Evolutionary conservation across 2,888 invertebrate species (phyloP).

Genomic region (Colostygia pectinataria): DNA sequence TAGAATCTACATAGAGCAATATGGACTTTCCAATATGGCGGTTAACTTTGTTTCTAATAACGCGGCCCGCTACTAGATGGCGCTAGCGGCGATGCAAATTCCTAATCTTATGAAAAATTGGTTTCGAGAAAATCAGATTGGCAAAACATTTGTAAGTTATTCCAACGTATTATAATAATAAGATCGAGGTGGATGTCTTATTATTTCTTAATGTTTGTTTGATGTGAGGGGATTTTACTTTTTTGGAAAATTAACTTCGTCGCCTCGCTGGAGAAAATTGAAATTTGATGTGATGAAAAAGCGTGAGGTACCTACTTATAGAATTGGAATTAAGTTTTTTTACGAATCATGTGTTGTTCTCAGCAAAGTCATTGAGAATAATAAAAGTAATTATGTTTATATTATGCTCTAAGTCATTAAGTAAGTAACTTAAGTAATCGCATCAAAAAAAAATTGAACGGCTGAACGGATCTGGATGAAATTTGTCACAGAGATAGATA

Average conservation of each 20-base stretch:
- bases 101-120: slow-evolving; percentile 79
- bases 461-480: too few species aligned
- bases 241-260: slow-evolving; percentile 46
- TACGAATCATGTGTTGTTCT: too few species aligned
- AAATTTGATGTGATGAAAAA: slow-evolving; percentile 7
- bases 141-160: slow-evolving; percentile 78
- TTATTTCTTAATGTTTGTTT: slow-evolving; percentile 77
- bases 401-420: too few species aligned
- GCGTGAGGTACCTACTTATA: neutral
- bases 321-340: neutral
- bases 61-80: slow-evolving; percentile 68
- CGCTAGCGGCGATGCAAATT: slow-evolving; percentile 78
- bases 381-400: too few species aligned
- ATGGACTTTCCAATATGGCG: slow-evolving; percentile 12
- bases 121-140: slow-evolving; percentile 69
- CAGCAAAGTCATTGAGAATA: too few species aligned
- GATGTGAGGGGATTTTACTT: slow-evolving; percentile 53
- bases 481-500: too few species aligned
- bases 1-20: slow-evolving; percentile 25
- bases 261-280: slow-evolving; percentile 7
- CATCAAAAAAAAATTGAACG: too few species aligned
- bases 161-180: slow-evolving; percentile 75
- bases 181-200: slow-evolving; percentile 72
- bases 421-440: too few species aligned
- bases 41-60: slow-evolving; percentile 48